Evolutionary conservation across 2,797 vertebrate genomes (phyloP), one percentile per base, ranked within the genome.

Genomic region (Eupleurogrammus muticus): DNA sequence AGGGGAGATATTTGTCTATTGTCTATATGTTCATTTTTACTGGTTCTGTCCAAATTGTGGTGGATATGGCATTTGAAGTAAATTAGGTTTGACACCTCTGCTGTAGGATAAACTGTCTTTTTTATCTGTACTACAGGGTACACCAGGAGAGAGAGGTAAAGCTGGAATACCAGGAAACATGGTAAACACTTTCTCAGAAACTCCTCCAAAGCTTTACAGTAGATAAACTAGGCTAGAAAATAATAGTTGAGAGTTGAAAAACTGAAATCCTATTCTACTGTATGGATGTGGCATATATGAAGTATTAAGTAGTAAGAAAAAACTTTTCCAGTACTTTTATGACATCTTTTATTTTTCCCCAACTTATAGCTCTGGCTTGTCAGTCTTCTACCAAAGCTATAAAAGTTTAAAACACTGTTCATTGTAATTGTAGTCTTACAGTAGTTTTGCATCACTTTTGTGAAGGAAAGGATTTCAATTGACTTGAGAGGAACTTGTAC

Each of bases 91-190:
- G 28, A 28, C 28, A 28, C 28, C n/a, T 28, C 28, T 28, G 28
- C 28, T 28, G 3, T 28, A 28, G 28, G 3, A 28, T 28, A 28
- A 28, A 52, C 10, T 46, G n/a, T n/a, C n/a, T 14, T 32, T 4
- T 35, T 53, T 28, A 4, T 60, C 8, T 65, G 57, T 14, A 7
- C 10, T 38, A 44, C 79, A 93, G 92, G 92, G 92, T 16, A 1
- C 9, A 35, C 78, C 55, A 2, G 92, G 92, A 24, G 83, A 90
- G 1, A 86, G 91, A 84, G 92, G 92, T 17, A 53, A 36, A 14
- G 4, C 86, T 21, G 92, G 92, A 78, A 36, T 44, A 16, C 88
- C 85, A 54, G 92, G 92, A 73, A 76, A 8, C 61, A 70, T 92
- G 79, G 92, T 92, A 47, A 81, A 79, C 16, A n/a, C 14, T 50